Base-by-base conservation (phyloP, 2,113 vertebrate genomes). In the Megalops atlanticus region DNA sequence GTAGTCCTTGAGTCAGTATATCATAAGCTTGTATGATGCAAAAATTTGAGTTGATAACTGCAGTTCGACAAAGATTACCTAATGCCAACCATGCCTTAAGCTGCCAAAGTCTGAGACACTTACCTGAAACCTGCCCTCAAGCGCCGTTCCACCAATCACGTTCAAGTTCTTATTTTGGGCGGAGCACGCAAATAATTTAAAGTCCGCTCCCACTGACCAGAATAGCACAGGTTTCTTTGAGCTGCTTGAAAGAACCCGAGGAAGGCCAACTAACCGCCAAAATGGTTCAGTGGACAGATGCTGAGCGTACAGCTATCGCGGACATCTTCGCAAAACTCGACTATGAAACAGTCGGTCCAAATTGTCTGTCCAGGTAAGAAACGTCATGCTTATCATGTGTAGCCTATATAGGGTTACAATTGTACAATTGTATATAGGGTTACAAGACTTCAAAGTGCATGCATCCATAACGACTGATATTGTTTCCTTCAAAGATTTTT, bases 281-380 rank as follows among this genome's bases (percentile, higher is more conserved):
- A 84, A 94, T 94, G 93, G 93, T 94, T 82, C 82, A 79, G 75
- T 94, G 93, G 93, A 90, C 82, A 24, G 89, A 90, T 0, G 4
- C 75, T 3, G 93, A 94, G 84, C 90, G 91, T 54, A 18, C 0
- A 36, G 71, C 79, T 86, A 93, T 94, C 89, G 38, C 0, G 45
- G 10, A 0, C 77, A 85, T 94, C 82, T 93, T 94, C 24, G 0
- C 49, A 83, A 84, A 31, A 73, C 10, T 94, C 78, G 81, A 93
- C 84, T 91, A 91, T 49, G 87, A 94, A 0, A 90, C 92, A 0
- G 4, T 89, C 10, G 93, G 93, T 0, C 70, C 88, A 74, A 91
- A 92, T 83, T 77, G 93, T 80, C 84, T 94, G 58, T 12, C 27
- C 86, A 94, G 93, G 93, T 92, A 87, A 43, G 76, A n/a, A n/a